Conservation (phyloP, 1,140 invertebrate genomes). For the Mizuhopecten yessoensis region DNA sequence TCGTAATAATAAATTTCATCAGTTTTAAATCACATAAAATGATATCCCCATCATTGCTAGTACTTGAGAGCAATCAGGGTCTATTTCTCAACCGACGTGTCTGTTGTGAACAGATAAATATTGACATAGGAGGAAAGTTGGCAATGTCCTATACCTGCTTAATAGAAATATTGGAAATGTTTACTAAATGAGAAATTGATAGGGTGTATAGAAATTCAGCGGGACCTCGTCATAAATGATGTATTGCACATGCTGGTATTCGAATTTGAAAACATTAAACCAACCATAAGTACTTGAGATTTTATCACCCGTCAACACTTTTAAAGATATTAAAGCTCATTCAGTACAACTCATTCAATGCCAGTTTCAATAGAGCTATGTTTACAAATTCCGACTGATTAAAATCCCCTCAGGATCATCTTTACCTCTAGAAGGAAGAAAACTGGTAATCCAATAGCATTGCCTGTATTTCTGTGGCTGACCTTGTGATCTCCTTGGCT, state of each 20-base stretch:
- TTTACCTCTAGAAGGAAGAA: background rate
- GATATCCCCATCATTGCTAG: background rate
- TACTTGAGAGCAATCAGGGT: background rate
- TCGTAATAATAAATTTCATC: background rate
- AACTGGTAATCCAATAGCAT: too few species aligned
- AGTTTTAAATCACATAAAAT: too few species aligned
- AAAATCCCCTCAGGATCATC: background rate
- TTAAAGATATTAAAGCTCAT: background rate
- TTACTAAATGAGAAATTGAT: constrained; percentile 13
- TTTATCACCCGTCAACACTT: background rate
- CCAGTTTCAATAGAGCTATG: background rate
- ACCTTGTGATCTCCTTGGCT: too few species aligned
- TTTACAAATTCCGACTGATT: background rate
- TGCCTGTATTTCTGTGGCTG: too few species aligned
- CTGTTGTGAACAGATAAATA: background rate
- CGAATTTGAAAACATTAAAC: background rate
- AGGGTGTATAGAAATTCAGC: background rate
- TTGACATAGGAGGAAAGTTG: background rate
- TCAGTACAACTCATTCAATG: background rate
- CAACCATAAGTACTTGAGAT: background rate
- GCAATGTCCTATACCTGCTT: background rate
- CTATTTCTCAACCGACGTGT: background rate
- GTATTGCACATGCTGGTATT: background rate
- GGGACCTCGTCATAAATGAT: background rate
- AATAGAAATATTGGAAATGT: background rate